Percentiles rank a stretch among this genome's conserved stretches.
Evolutionary conservation across 1,140 invertebrate genomes (phyloP).

Genomic region (Habropoda laboriosa): DNA sequence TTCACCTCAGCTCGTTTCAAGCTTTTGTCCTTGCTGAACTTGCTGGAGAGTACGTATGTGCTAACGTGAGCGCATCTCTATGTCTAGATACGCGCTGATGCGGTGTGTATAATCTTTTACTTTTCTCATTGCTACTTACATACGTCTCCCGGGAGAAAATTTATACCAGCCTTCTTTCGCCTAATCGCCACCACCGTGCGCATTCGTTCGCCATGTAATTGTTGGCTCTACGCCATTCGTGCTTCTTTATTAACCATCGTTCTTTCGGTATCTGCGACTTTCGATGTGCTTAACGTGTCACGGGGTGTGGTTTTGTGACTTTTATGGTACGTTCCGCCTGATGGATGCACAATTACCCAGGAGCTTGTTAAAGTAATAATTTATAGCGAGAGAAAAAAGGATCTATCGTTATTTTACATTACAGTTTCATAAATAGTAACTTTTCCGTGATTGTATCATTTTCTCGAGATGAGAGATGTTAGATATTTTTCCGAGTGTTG

Average conservation of each 20-base stretch:
- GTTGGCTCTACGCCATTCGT: not conserved
- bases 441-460: no score
- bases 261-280: not conserved
- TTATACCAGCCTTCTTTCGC: not conserved
- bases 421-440: no score
- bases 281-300: not conserved
- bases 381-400: no score
- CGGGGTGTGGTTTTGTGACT: no score
- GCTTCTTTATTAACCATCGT: no score
- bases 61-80: not conserved
- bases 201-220: not conserved
- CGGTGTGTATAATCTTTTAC: constrained; percentile 22
- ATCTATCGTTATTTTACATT: no score
- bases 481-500: no score
- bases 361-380: no score
- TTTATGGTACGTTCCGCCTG: no score
- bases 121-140: not conserved
- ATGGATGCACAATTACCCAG: no score
- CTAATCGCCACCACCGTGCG: not conserved
- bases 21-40: constrained; percentile 52
- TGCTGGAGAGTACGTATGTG: no score
- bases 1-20: not conserved
- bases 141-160: constrained; percentile 20
- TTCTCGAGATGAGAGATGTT: no score
- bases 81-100: not conserved